Conservation (phyloP, 2,797 vertebrate species). For the Threskiornis aethiopicus region DNA sequence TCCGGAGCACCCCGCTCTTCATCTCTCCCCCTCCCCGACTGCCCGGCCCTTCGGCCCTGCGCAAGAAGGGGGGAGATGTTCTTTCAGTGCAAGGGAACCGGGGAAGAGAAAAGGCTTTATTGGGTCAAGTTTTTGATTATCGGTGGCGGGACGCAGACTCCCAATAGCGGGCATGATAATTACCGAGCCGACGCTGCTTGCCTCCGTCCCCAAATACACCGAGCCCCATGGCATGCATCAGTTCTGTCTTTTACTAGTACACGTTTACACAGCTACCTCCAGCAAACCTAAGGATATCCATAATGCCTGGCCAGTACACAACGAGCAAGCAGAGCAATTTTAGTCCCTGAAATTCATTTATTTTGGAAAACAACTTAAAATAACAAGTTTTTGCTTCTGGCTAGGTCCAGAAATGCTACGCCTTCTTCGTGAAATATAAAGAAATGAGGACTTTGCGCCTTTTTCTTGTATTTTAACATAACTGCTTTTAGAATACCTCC, state of each 20-base stretch:
- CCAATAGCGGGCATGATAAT: neutral
- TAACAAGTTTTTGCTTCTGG: neutral
- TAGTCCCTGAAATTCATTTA: neutral
- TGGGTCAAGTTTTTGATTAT: neutral
- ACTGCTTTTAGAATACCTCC: neutral
- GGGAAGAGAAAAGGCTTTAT: neutral
- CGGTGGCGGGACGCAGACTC: neutral
- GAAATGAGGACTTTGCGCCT: neutral
- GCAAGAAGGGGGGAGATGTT: neutral
- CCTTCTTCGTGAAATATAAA: neutral
- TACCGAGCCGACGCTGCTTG: fast-evolving
- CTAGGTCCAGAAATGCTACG: neutral
- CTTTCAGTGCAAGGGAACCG: neutral
- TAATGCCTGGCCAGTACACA: neutral
- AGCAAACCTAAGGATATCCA: fast-evolving
- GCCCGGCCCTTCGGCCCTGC: fast-evolving
- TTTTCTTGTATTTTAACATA: neutral
- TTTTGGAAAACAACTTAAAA: neutral
- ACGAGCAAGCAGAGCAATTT: neutral
- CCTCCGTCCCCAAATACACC: fast-evolving
- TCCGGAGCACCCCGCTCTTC: neutral
- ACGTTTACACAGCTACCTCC: neutral
- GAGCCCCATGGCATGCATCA: fast-evolving
- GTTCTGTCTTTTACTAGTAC: neutral
- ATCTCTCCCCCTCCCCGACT: fast-evolving